Conservation (phyloP, 1,140 invertebrate species). For the Drosophila oshimai region DNA sequence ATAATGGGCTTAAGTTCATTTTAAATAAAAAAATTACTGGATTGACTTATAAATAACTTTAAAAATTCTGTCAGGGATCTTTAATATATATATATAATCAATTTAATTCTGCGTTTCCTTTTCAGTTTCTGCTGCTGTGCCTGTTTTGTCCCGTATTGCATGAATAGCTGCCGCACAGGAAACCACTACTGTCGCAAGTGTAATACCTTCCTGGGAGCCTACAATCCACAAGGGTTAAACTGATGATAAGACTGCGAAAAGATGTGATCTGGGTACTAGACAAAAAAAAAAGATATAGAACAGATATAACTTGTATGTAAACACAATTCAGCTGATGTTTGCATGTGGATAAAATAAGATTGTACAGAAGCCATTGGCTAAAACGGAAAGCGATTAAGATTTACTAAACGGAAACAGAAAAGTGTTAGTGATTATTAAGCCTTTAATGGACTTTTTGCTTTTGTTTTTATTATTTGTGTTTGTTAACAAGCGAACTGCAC, state of each 20-base stretch:
- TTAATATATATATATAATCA: too few relatives aligned
- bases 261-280: conserved; percentile 21
- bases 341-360: conserved; percentile 1
- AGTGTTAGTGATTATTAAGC: neutral
- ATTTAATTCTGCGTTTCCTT: neutral
- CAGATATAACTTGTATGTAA: neutral
- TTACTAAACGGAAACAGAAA: neutral
- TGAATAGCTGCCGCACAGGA: conserved; percentile 85
- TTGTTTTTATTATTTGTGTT: too few relatives aligned
- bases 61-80: too few relatives aligned
- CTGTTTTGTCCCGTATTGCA: conserved; percentile 86
- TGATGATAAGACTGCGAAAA: conserved; percentile 34
- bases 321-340: conserved; percentile 20
- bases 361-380: conserved; percentile 2
- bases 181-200: conserved; percentile 89
- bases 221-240: conserved; percentile 64
- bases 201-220: conserved; percentile 85
- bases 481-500: too few relatives aligned
- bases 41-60: too few relatives aligned
- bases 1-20: too few relatives aligned
- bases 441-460: too few relatives aligned
- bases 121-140: conserved; percentile 84
- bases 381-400: neutral
- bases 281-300: conserved; percentile 6
- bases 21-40: too few relatives aligned